Evolutionary conservation across 2,888 invertebrate species (phyloP).

Genomic region (Lasioglossum malachurum): DNA sequence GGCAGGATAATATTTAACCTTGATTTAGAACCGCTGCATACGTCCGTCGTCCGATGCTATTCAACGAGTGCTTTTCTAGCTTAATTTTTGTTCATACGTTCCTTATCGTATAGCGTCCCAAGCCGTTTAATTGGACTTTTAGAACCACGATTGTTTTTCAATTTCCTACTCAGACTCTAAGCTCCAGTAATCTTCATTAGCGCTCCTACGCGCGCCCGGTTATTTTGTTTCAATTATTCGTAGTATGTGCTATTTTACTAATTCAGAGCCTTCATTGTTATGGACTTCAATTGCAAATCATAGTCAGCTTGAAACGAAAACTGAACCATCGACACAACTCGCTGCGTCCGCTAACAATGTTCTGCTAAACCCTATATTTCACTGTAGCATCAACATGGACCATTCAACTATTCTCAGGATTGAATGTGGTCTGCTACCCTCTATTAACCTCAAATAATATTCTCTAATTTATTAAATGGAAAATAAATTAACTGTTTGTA

Average conservation of each 20-base stretch:
- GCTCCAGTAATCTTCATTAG: background rate
- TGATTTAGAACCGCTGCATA: background rate
- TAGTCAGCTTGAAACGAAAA: background rate
- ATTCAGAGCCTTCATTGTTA: background rate
- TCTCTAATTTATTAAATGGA: background rate
- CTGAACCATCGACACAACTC: background rate
- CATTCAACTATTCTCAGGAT: background rate
- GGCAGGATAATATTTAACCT: background rate
- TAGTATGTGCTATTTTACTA: background rate
- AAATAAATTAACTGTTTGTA: background rate
- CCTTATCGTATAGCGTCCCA: background rate
- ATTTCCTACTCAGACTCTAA: background rate
- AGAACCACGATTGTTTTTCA: background rate
- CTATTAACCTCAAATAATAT: background rate
- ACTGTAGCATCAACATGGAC: background rate
- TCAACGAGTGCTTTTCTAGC: background rate
- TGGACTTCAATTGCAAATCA: background rate
- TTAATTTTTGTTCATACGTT: background rate
- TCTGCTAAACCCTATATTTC: background rate
- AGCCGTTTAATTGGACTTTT: background rate
- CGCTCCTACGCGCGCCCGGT: background rate
- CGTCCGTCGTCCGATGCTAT: background rate
- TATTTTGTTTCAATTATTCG: background rate
- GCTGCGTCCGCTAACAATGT: background rate
- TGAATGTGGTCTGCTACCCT: background rate